Conservation (phyloP, 1,140 invertebrate genomes). For the Streblospio benedicti region DNA sequence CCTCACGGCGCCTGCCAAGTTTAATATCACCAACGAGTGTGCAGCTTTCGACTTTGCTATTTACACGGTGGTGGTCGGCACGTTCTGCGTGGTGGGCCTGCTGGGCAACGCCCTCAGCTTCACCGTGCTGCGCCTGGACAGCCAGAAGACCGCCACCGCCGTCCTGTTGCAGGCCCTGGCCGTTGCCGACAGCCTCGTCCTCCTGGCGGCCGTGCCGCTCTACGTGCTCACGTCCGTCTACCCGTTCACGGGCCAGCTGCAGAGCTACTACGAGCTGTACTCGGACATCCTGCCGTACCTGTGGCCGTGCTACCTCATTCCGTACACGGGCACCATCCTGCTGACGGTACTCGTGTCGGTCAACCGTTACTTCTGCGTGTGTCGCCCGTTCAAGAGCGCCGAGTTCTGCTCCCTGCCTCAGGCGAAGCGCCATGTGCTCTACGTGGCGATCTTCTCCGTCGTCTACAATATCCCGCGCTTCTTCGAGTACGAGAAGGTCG, state of each 20-base stretch:
- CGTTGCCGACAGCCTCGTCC: slow-evolving; percentile 13
- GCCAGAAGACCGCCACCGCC: not conserved
- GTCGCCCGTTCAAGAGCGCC: slow-evolving; percentile 9
- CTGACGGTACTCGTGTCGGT: slow-evolving; percentile 16
- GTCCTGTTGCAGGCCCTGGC: slow-evolving; percentile 15
- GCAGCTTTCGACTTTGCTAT: slow-evolving; percentile 12
- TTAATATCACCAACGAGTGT: slow-evolving; percentile 10
- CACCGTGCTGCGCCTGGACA: slow-evolving; percentile 9
- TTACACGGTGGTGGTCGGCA: slow-evolving; percentile 11
- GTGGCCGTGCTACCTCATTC: slow-evolving; percentile 16
- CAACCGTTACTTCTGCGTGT: slow-evolving; percentile 17
- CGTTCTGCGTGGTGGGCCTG: slow-evolving; percentile 10
- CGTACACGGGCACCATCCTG: slow-evolving; percentile 16
- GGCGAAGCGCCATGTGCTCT: slow-evolving; percentile 6
- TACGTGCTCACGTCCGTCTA: slow-evolving; percentile 8
- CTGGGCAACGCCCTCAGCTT: slow-evolving; percentile 13
- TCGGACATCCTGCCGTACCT: slow-evolving; percentile 5
- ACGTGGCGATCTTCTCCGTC: slow-evolving; percentile 12
- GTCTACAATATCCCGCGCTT: slow-evolving; percentile 17
- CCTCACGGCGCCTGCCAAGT: too few species aligned
- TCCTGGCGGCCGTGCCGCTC: slow-evolving; percentile 11
- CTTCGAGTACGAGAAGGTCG: slow-evolving; percentile 15
- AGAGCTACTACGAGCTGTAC: slow-evolving; percentile 9
- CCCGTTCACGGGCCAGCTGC: not conserved
- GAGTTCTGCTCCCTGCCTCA: not conserved